A percentile compares a stretch with the other conserved stretches of the same genome.
Evolutionary conservation across 2,113 vertebrate species (phyloP).

Genomic region (Ictidomys tridecemlineatus): DNA sequence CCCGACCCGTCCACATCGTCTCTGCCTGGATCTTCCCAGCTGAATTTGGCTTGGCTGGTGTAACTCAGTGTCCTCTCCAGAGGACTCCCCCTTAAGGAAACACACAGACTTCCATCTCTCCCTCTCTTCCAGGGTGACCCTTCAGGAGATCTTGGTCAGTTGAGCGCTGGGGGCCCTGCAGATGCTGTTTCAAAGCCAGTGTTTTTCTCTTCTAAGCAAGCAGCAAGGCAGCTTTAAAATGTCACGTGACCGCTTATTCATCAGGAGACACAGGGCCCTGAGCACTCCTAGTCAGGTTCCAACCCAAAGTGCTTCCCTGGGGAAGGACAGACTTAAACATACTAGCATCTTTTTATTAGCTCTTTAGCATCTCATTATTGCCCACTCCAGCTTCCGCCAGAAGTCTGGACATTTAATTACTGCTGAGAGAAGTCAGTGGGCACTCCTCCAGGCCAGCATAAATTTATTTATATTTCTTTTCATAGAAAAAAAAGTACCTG

Average conservation of each 20-base stretch:
- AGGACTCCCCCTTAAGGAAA: not conserved
- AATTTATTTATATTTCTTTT: not conserved
- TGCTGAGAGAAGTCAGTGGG: too few species aligned
- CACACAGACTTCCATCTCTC: accelerated
- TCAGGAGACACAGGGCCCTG: too few species aligned
- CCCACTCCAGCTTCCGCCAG: not conserved
- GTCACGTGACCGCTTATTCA: too few species aligned
- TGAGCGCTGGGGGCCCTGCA: too few species aligned
- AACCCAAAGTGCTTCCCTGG: not conserved
- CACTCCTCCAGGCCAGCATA: not conserved
- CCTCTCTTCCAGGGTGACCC: too few species aligned
- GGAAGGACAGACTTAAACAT: not conserved
- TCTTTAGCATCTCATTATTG: not conserved
- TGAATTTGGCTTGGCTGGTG: not conserved
- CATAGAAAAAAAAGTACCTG: not conserved
- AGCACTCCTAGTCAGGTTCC: too few species aligned
- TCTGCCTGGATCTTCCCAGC: accelerated
- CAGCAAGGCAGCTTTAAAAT: too few species aligned
- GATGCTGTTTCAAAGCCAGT: not conserved
- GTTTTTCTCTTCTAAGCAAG: too few species aligned
- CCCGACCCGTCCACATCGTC: accelerated
- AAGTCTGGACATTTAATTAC: not conserved
- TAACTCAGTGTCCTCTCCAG: not conserved
- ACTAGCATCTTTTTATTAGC: not conserved
- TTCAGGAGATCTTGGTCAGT: not conserved